Percentiles rank a stretch among this genome's conserved stretches.
These are phyloP conservation scores for Drosophila ezoana DNA, from an alignment of 2,888 invertebrate genomes.

Conservation along the genomic window DNA sequence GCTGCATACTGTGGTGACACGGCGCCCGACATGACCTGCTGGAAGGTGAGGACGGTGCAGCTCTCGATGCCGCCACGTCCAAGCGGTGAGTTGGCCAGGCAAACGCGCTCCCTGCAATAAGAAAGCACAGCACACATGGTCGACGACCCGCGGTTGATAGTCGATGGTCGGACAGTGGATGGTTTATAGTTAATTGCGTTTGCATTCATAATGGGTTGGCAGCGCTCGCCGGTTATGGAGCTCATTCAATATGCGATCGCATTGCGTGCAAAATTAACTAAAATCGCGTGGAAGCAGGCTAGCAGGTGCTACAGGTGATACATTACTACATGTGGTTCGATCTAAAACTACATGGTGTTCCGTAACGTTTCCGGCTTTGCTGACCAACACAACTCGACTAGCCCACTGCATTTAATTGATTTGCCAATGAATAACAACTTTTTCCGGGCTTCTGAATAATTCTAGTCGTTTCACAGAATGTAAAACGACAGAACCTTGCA, in stretches of 20 bases:
- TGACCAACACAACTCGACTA: no score
- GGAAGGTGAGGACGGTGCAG: constrained; percentile 82
- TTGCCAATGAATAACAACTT: no score
- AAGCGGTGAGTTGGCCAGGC: constrained; percentile 77
- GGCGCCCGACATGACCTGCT: constrained; percentile 84
- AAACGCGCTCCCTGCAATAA: constrained; percentile 79
- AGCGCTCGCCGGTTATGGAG: background rate
- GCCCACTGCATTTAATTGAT: no score
- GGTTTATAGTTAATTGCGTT: constrained; percentile 11
- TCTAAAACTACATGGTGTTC: no score
- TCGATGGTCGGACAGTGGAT: background rate
- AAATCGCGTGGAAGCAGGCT: constrained; percentile 3
- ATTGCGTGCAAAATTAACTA: constrained; percentile 14
- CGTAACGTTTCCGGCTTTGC: no score
- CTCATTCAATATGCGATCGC: background rate
- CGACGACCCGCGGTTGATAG: constrained; percentile 9
- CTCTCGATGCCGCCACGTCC: constrained; percentile 59
- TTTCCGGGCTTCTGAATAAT: no score
- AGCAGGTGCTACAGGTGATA: background rate
- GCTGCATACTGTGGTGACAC: constrained; percentile 82
- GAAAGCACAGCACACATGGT: constrained; percentile 4
- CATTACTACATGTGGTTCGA: no score
- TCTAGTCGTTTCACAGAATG: no score
- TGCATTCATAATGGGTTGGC: background rate
- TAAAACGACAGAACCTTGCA: no score